phyloP scores from a whole-genome alignment of 2,113 vertebrate species.

The Takifugu bimaculatus region DNA sequence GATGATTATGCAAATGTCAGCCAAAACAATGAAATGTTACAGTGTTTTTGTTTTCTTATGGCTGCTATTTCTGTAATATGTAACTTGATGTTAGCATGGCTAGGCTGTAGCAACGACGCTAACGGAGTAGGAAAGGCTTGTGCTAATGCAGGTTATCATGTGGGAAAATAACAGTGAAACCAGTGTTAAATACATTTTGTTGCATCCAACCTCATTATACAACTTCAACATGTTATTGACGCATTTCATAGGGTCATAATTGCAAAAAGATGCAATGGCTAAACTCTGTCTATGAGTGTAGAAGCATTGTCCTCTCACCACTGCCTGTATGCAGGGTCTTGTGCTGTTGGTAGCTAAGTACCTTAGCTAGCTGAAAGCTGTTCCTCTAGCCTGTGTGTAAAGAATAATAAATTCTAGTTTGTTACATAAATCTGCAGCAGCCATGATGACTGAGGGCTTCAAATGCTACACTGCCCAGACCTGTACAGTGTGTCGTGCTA shows the following conservation, averaged over 20 bases:
- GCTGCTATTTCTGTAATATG: no score
- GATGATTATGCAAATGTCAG: no score
- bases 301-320: conserved; percentile 27
- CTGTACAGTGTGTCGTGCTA: conserved; percentile 42
- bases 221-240: neutral
- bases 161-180: no score
- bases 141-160: no score
- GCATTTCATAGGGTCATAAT: neutral
- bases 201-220: no score
- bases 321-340: conserved; percentile 40
- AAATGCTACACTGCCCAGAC: conserved; percentile 19
- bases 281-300: conserved; percentile 52
- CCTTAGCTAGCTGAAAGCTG: conserved; percentile 56
- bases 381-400: conserved; percentile 58
- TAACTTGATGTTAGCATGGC: no score
- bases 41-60: no score
- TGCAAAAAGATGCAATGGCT: neutral
- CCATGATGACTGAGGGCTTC: conserved; percentile 44
- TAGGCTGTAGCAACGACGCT: no score
- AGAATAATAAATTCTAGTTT: conserved; percentile 64
- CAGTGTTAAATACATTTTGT: no score
- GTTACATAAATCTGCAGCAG: conserved; percentile 54
- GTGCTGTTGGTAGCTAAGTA: conserved; percentile 64
- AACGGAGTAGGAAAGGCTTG: no score
- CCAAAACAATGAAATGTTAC: no score